Evolutionary conservation across 2,888 invertebrate genomes (phyloP), one percentile per base, ranked within the genome.

Genomic region (Cordilura impudica): DNA sequence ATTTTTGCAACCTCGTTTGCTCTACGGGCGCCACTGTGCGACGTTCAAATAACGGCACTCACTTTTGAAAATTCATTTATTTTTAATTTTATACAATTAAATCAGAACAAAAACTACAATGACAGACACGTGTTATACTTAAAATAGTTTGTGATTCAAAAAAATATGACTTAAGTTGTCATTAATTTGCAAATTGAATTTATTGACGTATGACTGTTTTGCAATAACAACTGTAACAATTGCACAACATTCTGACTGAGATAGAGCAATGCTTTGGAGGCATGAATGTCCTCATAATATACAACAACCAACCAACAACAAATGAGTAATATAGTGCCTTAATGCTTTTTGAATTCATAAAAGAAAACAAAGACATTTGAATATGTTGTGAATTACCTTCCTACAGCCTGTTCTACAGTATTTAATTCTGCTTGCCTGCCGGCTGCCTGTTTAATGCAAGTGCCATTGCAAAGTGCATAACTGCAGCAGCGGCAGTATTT

Each of bases 291-390:
- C 54, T 75, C 75, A 75, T 63, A 70, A 56, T 58, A 49, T 47
- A 31, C 58, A 58, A 66, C 53, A 67, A 66, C 21, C 18, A 56
- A 53, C 53, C 19, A 66, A 74, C 43, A 60, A 60, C 35, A 39
- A 31, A 16, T 31, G 10, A 43, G 1, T 7, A n/a, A 39, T 14
- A 18, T 39, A 63, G 35, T 43, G 56, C 69, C 63, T 70, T 69
- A 63, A 43, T 39, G 56, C 51, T 35, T 75, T 75, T 51, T 51
- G 58, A 35, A 60, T 74, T 54, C 29, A 63, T 63, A 75, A 71
- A 60, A 18, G 29, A 65, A 70, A 79, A 75, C 61, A 79, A 79
- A 79, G 71, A 72, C 67, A 71, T 79, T 75, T 66, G 75, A 79
- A 72, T 72, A 56, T 66, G 67, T 70, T 63, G 63, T 63, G 75